Percentiles rank a stretch among this genome's conserved stretches.
phyloP scores from a whole-genome alignment of 2,888 invertebrate species.

The Andrena marginata region DNA sequence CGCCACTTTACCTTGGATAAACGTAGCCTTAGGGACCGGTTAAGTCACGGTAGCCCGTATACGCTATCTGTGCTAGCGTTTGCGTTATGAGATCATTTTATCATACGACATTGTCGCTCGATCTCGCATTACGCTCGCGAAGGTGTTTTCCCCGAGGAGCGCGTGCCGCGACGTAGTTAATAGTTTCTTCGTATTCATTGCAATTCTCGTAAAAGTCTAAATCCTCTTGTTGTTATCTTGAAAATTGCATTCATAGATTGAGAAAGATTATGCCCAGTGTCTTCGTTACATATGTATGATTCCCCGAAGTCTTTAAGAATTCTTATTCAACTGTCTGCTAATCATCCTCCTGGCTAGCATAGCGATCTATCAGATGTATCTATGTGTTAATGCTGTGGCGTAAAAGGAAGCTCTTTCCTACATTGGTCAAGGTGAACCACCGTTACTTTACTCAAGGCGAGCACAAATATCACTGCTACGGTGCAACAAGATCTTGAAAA shows the following conservation, averaged over 20 bases:
- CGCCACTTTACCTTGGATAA: slow-evolving; percentile 53
- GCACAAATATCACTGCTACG: slow-evolving; percentile 49
- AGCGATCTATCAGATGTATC: slow-evolving; percentile 12
- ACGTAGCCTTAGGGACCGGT: slow-evolving; percentile 60
- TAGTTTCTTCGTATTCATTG: not conserved
- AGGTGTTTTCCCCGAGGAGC: slow-evolving; percentile 35
- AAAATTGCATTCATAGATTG: not conserved
- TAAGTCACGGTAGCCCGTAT: slow-evolving; percentile 63
- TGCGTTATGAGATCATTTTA: slow-evolving; percentile 70
- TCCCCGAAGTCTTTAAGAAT: slow-evolving; percentile 5
- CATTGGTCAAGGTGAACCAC: slow-evolving; percentile 69
- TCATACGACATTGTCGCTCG: slow-evolving; percentile 23
- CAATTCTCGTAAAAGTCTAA: not conserved
- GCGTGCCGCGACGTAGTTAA: slow-evolving; percentile 8
- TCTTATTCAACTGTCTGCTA: slow-evolving; percentile 4
- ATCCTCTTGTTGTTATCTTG: too few species aligned
- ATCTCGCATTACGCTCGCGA: slow-evolving; percentile 59
- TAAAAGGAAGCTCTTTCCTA: slow-evolving; percentile 62
- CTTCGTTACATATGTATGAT: not conserved
- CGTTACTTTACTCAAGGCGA: slow-evolving; percentile 61
- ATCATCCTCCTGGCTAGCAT: slow-evolving; percentile 5
- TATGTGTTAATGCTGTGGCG: slow-evolving; percentile 45
- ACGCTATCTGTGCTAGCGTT: slow-evolving; percentile 65
- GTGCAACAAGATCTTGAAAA: slow-evolving; percentile 4
- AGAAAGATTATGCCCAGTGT: not conserved